These are phyloP conservation scores for Ictalurus furcatus DNA, from an alignment of 2,113 vertebrate genomes.

Conservation along the genomic window DNA sequence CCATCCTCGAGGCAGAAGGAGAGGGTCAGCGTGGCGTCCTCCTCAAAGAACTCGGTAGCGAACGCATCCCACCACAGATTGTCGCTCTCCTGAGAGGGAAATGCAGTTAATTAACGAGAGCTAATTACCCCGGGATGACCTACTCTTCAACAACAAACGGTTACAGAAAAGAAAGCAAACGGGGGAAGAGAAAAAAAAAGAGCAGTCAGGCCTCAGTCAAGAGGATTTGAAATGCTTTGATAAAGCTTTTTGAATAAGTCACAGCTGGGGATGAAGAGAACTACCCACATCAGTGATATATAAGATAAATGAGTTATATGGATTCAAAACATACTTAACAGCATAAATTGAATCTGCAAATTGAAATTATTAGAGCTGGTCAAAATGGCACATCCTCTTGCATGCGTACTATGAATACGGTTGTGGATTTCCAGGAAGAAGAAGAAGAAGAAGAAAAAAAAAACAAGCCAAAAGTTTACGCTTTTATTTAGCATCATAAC, in stretches of 20 bases:
- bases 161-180: conserved; percentile 2
- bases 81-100: conserved; percentile 88
- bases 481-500: not conserved
- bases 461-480: not conserved
- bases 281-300: too few species aligned
- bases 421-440: not conserved
- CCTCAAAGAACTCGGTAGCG: conserved; percentile 98
- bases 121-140: conserved; percentile 40
- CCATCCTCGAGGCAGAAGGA: conserved; percentile 99
- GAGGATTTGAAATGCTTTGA: conserved; percentile 26
- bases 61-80: conserved; percentile 99
- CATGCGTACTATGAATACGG: not conserved
- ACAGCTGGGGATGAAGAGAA: conserved; percentile 18
- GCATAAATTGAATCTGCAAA: not conserved
- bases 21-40: conserved; percentile 96
- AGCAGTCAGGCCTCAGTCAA: not conserved
- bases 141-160: conserved; percentile 31
- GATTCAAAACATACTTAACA: not conserved
- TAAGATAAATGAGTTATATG: not conserved
- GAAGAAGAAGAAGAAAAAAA: not conserved
- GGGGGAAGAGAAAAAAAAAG: not conserved
- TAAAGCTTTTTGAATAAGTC: conserved; percentile 1
- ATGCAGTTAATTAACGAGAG: conserved; percentile 42
- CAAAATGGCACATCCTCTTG: not conserved
- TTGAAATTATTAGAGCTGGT: not conserved